phyloP scores from a whole-genome alignment of 2,888 invertebrate genomes.

The Heliconius sara region DNA sequence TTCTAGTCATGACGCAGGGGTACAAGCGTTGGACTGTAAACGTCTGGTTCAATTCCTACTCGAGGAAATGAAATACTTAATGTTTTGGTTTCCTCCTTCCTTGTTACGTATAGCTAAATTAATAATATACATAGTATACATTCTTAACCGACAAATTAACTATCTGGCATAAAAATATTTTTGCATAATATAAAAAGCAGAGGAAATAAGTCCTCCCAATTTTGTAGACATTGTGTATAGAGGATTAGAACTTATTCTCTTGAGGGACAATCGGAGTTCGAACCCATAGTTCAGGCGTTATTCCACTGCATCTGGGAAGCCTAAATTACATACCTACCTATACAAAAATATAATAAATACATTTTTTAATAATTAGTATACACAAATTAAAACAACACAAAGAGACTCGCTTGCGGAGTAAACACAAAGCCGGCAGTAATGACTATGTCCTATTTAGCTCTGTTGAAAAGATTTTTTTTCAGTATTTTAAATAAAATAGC shows the following conservation, averaged over 20 bases:
- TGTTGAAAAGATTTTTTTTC: neutral
- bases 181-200: too few species aligned
- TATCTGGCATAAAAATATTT: too few species aligned
- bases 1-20: too few species aligned
- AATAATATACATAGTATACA: too few species aligned
- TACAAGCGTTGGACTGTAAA: too few species aligned
- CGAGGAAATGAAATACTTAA: too few species aligned
- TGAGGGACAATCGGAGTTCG: neutral
- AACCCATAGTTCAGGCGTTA: neutral
- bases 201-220: too few species aligned
- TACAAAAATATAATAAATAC: neutral
- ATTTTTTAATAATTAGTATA: conserved; percentile 9
- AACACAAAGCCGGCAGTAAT: conserved; percentile 5
- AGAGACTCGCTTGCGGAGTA: neutral
- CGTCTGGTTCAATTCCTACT: too few species aligned
- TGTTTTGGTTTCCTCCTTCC: too few species aligned
- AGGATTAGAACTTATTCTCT: too few species aligned
- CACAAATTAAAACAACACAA: conserved; percentile 19
- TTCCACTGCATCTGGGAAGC: neutral
- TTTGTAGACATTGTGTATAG: too few species aligned
- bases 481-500: neutral
- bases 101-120: neutral
- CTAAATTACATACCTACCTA: neutral
- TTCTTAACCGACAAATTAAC: too few species aligned
- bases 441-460: conserved; percentile 16